phyloP scores from a whole-genome alignment of 2,797 vertebrate species.

The Pantherophis alleghaniensis region DNA sequence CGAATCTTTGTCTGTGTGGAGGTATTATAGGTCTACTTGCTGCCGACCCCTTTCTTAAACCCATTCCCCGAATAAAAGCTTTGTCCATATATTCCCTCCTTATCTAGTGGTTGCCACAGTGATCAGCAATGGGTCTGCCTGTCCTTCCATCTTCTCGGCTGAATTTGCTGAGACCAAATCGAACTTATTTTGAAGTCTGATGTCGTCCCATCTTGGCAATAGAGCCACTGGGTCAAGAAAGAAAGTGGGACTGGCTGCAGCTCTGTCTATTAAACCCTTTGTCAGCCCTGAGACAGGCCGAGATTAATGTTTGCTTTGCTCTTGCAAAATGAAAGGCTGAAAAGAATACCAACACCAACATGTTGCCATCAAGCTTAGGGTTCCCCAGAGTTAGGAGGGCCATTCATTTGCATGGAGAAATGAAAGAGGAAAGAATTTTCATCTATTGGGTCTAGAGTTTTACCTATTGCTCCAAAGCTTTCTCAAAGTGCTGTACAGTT shows the following conservation, averaged over 20 bases:
- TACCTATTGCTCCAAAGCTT: background rate
- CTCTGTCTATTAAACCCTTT: slow-evolving; percentile 18
- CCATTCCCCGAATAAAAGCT: background rate
- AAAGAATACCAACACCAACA: slow-evolving; percentile 6
- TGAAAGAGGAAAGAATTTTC: background rate
- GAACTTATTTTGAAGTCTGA: slow-evolving; percentile 38
- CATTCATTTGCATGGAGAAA: background rate
- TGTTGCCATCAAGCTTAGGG: background rate
- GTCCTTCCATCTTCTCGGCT: slow-evolving; percentile 18
- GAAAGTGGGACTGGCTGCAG: background rate
- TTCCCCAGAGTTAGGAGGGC: background rate
- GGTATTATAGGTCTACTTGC: slow-evolving; percentile 19
- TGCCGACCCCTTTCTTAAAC: background rate
- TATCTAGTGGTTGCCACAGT: slow-evolving; percentile 44
- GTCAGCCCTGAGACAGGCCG: slow-evolving; percentile 15
- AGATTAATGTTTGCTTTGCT: slow-evolving; percentile 34
- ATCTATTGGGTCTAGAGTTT: background rate
- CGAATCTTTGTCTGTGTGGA: slow-evolving; percentile 14
- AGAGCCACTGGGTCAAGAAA: slow-evolving; percentile 15
- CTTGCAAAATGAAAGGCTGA: slow-evolving; percentile 14
- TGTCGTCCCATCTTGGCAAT: background rate
- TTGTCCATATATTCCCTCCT: slow-evolving; percentile 13
- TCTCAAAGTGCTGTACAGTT: background rate
- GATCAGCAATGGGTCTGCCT: slow-evolving; percentile 22
- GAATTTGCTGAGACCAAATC: background rate